These are phyloP conservation scores for Thalassoma bifasciatum DNA, from an alignment of 2,113 vertebrate genomes.

Conservation along the genomic window DNA sequence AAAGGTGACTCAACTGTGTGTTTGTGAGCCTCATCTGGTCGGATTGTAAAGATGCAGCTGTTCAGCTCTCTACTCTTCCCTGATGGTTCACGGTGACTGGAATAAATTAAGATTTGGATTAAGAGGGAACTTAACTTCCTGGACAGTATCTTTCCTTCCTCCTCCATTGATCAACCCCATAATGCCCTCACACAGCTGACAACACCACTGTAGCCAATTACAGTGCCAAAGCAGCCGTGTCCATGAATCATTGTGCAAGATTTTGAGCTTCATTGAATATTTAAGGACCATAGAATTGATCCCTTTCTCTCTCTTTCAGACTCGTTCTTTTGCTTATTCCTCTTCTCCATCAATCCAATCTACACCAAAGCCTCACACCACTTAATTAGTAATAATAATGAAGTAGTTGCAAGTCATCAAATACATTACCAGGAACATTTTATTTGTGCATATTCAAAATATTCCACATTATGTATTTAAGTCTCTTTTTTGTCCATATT, in stretches of 20 bases:
- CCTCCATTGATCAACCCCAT: not conserved
- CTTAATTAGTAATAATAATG: too few relatives aligned
- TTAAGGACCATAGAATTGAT: slow-evolving; percentile 53
- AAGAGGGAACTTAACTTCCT: slow-evolving; percentile 16
- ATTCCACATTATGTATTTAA: too few relatives aligned
- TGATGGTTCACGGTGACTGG: slow-evolving; percentile 40
- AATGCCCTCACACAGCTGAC: slow-evolving; percentile 11
- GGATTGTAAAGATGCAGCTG: slow-evolving; percentile 35
- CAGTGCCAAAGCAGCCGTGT: slow-evolving; percentile 56
- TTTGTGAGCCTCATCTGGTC: slow-evolving; percentile 29
- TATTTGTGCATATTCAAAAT: too few relatives aligned
- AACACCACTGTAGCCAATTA: slow-evolving; percentile 63
- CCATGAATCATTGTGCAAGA: slow-evolving; percentile 68
- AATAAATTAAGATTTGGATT: slow-evolving; percentile 53
- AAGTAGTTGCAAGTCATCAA: too few relatives aligned
- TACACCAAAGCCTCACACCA: too few relatives aligned
- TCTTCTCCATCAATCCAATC: not conserved
- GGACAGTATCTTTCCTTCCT: slow-evolving; percentile 41
- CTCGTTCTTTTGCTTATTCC: not conserved
- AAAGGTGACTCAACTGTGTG: slow-evolving; percentile 41
- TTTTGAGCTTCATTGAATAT: slow-evolving; percentile 64
- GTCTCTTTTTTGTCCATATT: too few relatives aligned
- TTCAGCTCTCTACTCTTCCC: slow-evolving; percentile 24
- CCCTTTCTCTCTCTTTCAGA: not conserved
- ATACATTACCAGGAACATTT: too few relatives aligned